phyloP scores from a whole-genome alignment of 2,888 invertebrate genomes.

The Dryobotodes eremita region DNA sequence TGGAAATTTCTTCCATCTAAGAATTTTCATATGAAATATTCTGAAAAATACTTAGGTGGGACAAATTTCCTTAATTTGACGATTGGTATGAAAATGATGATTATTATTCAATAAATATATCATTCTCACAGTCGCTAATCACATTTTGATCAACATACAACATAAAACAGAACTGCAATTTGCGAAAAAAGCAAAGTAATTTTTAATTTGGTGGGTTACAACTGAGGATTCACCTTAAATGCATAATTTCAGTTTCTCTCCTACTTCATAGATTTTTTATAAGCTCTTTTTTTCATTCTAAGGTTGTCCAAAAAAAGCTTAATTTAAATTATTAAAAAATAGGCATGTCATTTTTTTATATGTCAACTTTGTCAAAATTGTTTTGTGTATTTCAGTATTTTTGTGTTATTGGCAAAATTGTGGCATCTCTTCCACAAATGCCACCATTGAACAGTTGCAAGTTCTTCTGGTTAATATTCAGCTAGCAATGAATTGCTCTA shows the following conservation, averaged over 20 bases:
- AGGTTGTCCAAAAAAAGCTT: neutral
- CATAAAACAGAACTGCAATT: no score
- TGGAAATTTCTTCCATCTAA: no score
- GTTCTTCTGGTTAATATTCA: slow-evolving; percentile 15
- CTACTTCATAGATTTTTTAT: neutral
- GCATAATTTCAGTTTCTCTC: slow-evolving; percentile 22
- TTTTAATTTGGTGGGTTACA: no score
- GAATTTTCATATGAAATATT: no score
- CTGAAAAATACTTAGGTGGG: no score
- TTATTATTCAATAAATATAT: no score
- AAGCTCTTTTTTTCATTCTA: neutral
- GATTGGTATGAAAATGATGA: no score
- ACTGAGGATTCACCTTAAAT: neutral
- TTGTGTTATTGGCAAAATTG: slow-evolving; percentile 20
- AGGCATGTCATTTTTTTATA: slow-evolving; percentile 31
- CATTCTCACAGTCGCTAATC: no score
- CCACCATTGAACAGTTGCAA: neutral
- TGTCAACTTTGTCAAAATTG: slow-evolving; percentile 52
- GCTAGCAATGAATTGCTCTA: slow-evolving; percentile 4
- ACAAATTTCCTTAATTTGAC: no score
- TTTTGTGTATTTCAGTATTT: slow-evolving; percentile 23
- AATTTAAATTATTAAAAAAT: slow-evolving; percentile 13
- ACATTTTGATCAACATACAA: no score
- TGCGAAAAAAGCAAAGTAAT: no score
- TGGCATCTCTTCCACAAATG: neutral